Percentiles rank a stretch among this genome's conserved stretches.
Conservation (phyloP, 2,888 invertebrate species). For the Apoda limacodes region DNA sequence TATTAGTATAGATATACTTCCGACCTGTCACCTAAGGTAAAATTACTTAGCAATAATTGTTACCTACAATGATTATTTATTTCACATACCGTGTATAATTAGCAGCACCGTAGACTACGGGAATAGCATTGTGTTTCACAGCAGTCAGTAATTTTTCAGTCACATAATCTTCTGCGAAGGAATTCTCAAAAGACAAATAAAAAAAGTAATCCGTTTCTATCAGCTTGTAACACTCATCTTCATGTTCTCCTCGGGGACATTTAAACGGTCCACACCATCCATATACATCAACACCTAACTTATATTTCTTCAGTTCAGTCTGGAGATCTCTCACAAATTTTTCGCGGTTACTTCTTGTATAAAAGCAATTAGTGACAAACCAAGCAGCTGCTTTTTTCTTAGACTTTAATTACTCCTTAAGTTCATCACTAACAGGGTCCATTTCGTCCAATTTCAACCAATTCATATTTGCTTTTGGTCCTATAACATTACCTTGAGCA, state of each 20-base stretch:
- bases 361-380: conserved; percentile 43
- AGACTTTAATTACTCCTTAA: conserved; percentile 20
- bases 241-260: conserved; percentile 23
- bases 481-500: conserved; percentile 23
- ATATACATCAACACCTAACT: conserved; percentile 33
- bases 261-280: conserved; percentile 25
- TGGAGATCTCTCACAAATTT: conserved; percentile 24
- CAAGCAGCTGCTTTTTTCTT: conserved; percentile 32
- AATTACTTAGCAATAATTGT: too few relatives aligned
- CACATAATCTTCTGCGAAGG: conserved; percentile 39
- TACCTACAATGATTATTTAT: too few relatives aligned
- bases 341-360: conserved; percentile 26
- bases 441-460: conserved; percentile 29
- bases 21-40: too few relatives aligned
- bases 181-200: conserved; percentile 49
- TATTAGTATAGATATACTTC: too few relatives aligned
- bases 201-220: conserved; percentile 35
- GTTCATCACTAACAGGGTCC: conserved; percentile 24
- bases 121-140: conserved; percentile 34
- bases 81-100: conserved; percentile 46
- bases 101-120: conserved; percentile 44
- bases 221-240: conserved; percentile 27
- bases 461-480: conserved; percentile 26
- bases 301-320: conserved; percentile 24
- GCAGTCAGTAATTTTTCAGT: conserved; percentile 42